Evolutionary conservation across 1,140 invertebrate genomes (phyloP).

Genomic region (Heliconius congener): DNA sequence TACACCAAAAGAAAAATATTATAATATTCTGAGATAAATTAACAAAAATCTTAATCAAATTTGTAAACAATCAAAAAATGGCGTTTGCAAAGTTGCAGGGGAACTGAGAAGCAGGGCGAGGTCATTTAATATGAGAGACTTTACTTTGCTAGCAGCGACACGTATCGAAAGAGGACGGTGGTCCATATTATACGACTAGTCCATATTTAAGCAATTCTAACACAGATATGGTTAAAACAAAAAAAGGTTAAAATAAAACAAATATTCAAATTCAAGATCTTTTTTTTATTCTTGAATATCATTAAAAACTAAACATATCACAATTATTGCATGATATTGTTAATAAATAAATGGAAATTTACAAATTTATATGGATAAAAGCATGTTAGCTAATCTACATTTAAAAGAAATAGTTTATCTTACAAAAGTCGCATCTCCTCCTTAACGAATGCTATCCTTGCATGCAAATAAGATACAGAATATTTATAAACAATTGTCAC

Average conservation of each 20-base stretch:
- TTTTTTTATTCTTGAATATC: slow-evolving; percentile 34
- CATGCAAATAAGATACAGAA: background rate
- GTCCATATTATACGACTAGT: too few relatives aligned
- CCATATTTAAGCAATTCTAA: background rate
- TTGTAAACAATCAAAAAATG: too few relatives aligned
- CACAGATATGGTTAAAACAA: background rate
- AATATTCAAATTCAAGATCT: slow-evolving; percentile 29
- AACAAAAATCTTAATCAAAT: too few relatives aligned
- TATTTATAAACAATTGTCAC: slow-evolving; percentile 14
- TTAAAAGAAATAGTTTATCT: slow-evolving; percentile 23
- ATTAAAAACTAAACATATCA: slow-evolving; percentile 64
- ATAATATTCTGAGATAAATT: too few relatives aligned
- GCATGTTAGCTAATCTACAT: slow-evolving; percentile 7
- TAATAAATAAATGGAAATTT: slow-evolving; percentile 32
- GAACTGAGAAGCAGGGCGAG: too few relatives aligned
- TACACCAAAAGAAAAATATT: too few relatives aligned
- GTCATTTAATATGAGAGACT: too few relatives aligned
- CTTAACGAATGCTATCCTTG: background rate
- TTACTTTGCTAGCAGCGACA: too few relatives aligned
- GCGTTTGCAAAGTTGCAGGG: too few relatives aligned
- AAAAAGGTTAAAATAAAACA: background rate
- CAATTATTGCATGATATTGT: slow-evolving; percentile 57
- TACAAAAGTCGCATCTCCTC: slow-evolving; percentile 22
- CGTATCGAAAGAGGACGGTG: too few relatives aligned
- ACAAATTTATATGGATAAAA: background rate